Evolutionary conservation across 2,797 vertebrate species (phyloP).

Genomic region (Molossus molossus): DNA sequence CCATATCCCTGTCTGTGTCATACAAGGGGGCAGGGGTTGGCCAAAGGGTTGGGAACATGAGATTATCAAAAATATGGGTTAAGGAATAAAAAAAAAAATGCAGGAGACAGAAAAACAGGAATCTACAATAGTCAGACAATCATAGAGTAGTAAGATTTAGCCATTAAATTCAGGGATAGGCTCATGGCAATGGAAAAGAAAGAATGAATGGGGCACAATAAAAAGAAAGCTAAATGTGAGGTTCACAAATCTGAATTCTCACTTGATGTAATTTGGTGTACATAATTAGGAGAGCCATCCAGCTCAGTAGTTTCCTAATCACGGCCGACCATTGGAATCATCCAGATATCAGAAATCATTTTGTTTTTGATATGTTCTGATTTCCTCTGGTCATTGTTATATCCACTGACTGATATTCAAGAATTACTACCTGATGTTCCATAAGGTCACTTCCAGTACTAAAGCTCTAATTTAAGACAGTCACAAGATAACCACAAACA

Average conservation of each 20-base stretch:
- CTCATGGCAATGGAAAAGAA: not conserved
- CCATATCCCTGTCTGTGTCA: not conserved
- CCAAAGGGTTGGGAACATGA: not conserved
- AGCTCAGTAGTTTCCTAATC: not conserved
- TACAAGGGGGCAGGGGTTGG: not conserved
- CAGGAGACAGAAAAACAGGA: not conserved
- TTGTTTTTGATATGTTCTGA: not conserved
- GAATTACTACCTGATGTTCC: not conserved
- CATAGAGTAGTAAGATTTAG: slow-evolving; percentile 41
- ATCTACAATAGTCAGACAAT: not conserved
- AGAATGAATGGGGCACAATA: not conserved
- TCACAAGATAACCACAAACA: not conserved
- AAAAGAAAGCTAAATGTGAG: not conserved
- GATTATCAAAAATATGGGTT: not conserved
- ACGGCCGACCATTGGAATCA: slow-evolving; percentile 40
- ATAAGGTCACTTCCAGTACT: not conserved
- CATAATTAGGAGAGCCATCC: not conserved
- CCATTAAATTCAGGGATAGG: not conserved
- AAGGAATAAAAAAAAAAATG: slow-evolving; percentile 31
- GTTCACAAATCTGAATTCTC: slow-evolving; percentile 36
- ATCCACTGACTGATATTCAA: not conserved
- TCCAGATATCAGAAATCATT: not conserved
- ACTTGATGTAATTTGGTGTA: not conserved
- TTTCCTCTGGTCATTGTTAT: not conserved
- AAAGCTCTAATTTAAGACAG: slow-evolving; percentile 55